Conservation (phyloP, 2,113 vertebrate species). For the Xenopus borealis region DNA sequence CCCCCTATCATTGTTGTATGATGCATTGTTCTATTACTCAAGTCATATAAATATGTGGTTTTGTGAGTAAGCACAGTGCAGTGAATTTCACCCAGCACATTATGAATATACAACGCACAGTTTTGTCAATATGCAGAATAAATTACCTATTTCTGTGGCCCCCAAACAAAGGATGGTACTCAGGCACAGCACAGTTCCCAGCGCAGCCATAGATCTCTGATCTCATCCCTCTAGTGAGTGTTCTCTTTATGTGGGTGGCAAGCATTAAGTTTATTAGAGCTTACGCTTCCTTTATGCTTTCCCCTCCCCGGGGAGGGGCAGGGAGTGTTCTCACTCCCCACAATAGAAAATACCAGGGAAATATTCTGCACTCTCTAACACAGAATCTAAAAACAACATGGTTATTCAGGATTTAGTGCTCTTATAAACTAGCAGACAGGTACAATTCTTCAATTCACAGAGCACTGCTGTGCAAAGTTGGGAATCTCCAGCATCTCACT, state of each 20-base stretch:
- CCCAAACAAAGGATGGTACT: background rate
- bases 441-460: too few relatives aligned
- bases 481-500: too few relatives aligned
- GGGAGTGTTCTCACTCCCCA: background rate
- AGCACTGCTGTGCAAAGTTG: too few relatives aligned
- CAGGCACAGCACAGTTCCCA: background rate
- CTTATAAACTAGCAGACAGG: too few relatives aligned
- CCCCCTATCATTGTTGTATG: too few relatives aligned
- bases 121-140: too few relatives aligned
- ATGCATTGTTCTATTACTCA: too few relatives aligned
- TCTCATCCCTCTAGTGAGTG: background rate
- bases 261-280: background rate
- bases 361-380: slow-evolving; percentile 6
- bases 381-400: background rate
- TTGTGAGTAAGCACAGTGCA: too few relatives aligned
- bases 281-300: slow-evolving; percentile 24
- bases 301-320: slow-evolving; percentile 17
- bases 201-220: slow-evolving; percentile 15
- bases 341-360: slow-evolving; percentile 28
- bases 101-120: too few relatives aligned
- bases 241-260: background rate
- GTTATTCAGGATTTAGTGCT: too few relatives aligned
- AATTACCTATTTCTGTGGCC: slow-evolving; percentile 1
- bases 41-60: too few relatives aligned
- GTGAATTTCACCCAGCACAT: too few relatives aligned